Percentiles rank a stretch among this genome's conserved stretches.
phyloP scores from a whole-genome alignment of 2,113 vertebrate genomes.

The Aphyosemion australe region DNA sequence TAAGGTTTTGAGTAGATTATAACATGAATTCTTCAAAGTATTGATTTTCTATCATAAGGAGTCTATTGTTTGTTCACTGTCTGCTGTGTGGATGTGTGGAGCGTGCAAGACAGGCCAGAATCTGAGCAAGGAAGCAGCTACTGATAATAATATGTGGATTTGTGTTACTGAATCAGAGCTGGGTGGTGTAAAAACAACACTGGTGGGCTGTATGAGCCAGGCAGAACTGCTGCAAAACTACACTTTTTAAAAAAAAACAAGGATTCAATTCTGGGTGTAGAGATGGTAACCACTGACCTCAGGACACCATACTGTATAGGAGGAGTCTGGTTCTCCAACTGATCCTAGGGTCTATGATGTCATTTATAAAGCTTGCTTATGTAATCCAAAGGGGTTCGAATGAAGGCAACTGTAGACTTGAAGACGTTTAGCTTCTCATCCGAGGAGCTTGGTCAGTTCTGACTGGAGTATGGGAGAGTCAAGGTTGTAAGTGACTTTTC shows the following conservation, averaged over 20 bases:
- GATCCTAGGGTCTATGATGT: too few species aligned
- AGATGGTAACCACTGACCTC: not conserved
- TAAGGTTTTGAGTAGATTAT: conserved; percentile 9
- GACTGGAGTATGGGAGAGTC: too few species aligned
- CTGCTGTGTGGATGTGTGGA: conserved; percentile 20
- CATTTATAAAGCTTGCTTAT: too few species aligned
- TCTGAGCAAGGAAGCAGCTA: conserved; percentile 19
- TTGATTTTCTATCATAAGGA: conserved; percentile 51
- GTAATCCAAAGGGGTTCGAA: too few species aligned
- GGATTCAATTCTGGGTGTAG: not conserved
- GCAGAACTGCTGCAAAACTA: not conserved
- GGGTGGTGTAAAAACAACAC: not conserved
- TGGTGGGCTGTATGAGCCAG: not conserved
- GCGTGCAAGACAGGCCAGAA: conserved; percentile 21
- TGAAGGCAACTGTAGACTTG: too few species aligned
- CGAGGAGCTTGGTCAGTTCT: too few species aligned
- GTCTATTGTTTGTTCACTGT: conserved; percentile 45
- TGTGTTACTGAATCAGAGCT: conserved; percentile 25
- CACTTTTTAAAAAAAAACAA: not conserved
- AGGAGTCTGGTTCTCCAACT: too few species aligned
- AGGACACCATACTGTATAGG: not conserved
- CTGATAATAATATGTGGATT: conserved; percentile 16
- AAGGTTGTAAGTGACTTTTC: too few species aligned
- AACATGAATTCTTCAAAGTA: conserved; percentile 24
- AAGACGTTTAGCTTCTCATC: too few species aligned